Percentiles rank a stretch among this genome's conserved stretches.
Conservation (phyloP, 1,140 invertebrate species). For the Drosophila nasuta region DNA sequence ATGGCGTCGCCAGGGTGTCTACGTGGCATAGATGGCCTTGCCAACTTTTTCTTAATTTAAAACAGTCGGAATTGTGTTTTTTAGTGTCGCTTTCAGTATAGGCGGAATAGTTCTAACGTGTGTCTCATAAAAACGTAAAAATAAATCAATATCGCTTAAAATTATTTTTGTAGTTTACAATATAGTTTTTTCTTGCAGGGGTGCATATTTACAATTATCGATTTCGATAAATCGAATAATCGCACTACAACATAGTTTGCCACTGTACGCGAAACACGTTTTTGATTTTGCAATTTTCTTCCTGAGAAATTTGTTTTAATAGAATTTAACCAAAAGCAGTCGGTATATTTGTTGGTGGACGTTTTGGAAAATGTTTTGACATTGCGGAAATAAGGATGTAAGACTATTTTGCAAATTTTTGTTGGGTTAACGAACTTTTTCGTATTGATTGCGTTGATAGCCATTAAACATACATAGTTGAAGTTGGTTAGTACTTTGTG, state of each 20-base stretch:
- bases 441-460: constrained; percentile 37
- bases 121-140: constrained; percentile 10
- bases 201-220: constrained; percentile 40
- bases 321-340: not conserved
- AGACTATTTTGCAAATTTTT: constrained; percentile 11
- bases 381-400: not conserved
- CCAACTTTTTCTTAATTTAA: constrained; percentile 45
- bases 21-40: constrained; percentile 52
- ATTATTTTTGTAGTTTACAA: constrained; percentile 10
- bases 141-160: not conserved
- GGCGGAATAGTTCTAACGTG: constrained; percentile 17
- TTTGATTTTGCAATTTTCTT: constrained; percentile 12
- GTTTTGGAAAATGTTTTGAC: constrained; percentile 5
- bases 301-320: constrained; percentile 26
- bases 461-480: constrained; percentile 11
- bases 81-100: not conserved
- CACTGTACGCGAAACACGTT: constrained; percentile 42
- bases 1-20: constrained; percentile 54
- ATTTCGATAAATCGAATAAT: constrained; percentile 34
- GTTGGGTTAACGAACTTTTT: not conserved
- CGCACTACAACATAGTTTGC: not conserved
- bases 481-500: constrained; percentile 16
- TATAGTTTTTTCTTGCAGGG: constrained; percentile 27
- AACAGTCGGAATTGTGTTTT: constrained; percentile 9
- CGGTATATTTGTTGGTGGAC: not conserved